These are phyloP conservation scores for Cygnus atratus DNA, from an alignment of 2,113 vertebrate genomes.

Conservation along the genomic window DNA sequence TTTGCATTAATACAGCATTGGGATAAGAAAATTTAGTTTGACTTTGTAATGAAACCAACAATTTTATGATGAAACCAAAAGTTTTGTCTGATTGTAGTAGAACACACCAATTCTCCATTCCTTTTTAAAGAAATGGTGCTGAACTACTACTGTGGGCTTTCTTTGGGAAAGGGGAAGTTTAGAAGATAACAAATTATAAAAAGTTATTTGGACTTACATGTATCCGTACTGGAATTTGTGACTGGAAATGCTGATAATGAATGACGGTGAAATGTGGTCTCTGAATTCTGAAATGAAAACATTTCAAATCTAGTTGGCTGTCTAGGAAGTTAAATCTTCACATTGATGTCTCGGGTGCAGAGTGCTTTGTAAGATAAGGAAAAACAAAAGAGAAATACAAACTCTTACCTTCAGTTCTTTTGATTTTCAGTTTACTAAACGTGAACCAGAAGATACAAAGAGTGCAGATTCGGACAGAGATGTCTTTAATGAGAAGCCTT, in stretches of 20 bases:
- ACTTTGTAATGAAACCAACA: neutral
- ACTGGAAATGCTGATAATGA: neutral
- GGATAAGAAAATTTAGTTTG: neutral
- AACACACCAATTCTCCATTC: neutral
- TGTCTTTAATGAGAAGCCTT: conserved; percentile 98
- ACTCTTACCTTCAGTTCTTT: neutral
- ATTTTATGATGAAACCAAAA: neutral
- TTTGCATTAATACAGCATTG: neutral
- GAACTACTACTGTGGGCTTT: neutral
- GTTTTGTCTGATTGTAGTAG: neutral
- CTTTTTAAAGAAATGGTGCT: neutral
- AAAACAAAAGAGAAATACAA: neutral
- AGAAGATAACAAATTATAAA: neutral
- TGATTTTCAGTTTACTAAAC: conserved; percentile 88
- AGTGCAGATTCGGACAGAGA: conserved; percentile 97
- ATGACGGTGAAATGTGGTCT: neutral
- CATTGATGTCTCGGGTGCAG: neutral
- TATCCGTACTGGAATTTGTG: neutral
- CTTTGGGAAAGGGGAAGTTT: neutral
- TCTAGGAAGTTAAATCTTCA: neutral
- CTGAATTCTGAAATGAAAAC: neutral
- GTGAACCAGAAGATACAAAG: conserved; percentile 97
- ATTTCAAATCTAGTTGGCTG: neutral
- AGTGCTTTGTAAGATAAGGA: neutral
- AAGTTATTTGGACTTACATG: neutral